Conservation (phyloP, 2,888 invertebrate species). For the Lasioglossum morio region DNA sequence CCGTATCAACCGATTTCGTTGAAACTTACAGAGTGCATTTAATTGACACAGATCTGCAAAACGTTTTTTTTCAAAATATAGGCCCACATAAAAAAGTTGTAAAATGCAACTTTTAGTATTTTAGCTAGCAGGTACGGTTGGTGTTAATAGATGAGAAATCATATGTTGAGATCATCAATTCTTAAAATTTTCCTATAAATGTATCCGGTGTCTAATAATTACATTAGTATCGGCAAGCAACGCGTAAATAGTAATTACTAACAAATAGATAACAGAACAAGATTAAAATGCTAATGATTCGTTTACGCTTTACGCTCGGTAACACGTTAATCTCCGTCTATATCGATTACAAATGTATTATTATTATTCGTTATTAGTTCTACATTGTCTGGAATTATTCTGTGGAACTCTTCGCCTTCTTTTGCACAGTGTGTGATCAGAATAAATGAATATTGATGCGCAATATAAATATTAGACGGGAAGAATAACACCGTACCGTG, state of each 20-base stretch:
- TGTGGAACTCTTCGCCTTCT: not conserved
- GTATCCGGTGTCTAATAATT: too few species aligned
- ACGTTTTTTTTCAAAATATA: too few species aligned
- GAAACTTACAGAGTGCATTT: too few species aligned
- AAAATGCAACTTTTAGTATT: too few species aligned
- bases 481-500: not conserved
- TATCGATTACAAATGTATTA: not conserved
- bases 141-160: too few species aligned
- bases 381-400: not conserved
- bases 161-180: too few species aligned
- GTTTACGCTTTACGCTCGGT: not conserved
- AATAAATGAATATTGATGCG: slow-evolving; percentile 1
- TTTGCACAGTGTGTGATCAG: not conserved
- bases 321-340: not conserved
- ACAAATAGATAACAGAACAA: not conserved
- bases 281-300: not conserved
- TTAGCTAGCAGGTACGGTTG: too few species aligned
- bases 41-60: too few species aligned
- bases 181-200: too few species aligned
- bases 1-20: too few species aligned
- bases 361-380: not conserved
- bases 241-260: not conserved
- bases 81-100: too few species aligned
- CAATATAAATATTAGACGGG: not conserved
- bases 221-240: not conserved